These are phyloP conservation scores for Lagocephalus sceleratus DNA, from an alignment of 2,797 vertebrate species.

Conservation along the genomic window DNA sequence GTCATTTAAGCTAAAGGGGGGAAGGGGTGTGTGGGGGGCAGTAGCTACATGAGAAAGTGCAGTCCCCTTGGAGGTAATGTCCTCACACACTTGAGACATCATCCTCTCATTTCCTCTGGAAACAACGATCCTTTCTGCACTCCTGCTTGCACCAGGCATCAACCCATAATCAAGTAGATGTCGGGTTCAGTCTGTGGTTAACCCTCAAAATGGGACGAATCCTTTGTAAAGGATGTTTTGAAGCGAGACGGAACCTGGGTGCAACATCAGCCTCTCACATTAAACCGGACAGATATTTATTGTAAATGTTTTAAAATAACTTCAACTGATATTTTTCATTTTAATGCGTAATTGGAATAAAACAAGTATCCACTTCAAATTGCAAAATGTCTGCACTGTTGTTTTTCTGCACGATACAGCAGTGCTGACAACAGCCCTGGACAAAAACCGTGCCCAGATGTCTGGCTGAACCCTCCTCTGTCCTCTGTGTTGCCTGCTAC, in stretches of 20 bases:
- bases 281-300: background rate
- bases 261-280: background rate
- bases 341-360: background rate
- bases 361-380: background rate
- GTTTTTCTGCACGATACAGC: background rate
- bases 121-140: constrained; percentile 60
- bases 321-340: too few species aligned
- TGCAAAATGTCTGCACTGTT: background rate
- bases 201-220: constrained; percentile 25
- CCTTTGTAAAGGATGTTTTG: constrained; percentile 34
- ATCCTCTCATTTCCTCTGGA: constrained; percentile 73
- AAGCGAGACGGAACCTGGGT: background rate
- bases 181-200: constrained; percentile 50
- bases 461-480: constrained; percentile 49
- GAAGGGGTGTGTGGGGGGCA: constrained; percentile 1
- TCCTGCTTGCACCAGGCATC: constrained; percentile 39
- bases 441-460: constrained; percentile 26
- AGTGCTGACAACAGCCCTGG: constrained; percentile 10
- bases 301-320: background rate
- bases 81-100: constrained; percentile 57
- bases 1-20: too few species aligned
- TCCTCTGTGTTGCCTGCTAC: constrained; percentile 63
- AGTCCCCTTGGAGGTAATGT: constrained; percentile 56
- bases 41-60: constrained; percentile 48
- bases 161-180: constrained; percentile 47